A percentile compares a stretch with the other conserved stretches of the same genome.
Evolutionary conservation across 2,888 invertebrate species (phyloP).

Genomic region (Diogma glabrata): DNA sequence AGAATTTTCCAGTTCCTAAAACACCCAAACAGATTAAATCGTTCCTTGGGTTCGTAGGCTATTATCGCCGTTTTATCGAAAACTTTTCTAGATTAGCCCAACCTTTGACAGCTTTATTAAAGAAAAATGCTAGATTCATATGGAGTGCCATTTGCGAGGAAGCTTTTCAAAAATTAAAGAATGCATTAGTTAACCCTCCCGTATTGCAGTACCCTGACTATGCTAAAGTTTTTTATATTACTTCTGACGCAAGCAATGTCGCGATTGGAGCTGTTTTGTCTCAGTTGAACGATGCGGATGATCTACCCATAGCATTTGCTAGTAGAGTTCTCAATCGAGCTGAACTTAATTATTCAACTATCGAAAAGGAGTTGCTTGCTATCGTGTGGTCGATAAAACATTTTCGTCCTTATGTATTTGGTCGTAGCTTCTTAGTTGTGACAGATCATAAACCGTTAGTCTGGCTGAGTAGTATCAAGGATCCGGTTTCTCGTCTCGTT

Average conservation of each 20-base stretch:
- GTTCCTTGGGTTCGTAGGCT: too few relatives aligned
- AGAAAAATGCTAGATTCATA: neutral
- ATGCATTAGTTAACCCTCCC: constrained; percentile 18
- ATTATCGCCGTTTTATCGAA: too few relatives aligned
- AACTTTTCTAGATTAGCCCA: too few relatives aligned
- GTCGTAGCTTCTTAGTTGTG: constrained; percentile 20
- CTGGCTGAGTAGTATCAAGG: constrained; percentile 18
- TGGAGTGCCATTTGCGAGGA: neutral
- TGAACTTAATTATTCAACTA: constrained; percentile 20
- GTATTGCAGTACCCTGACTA: constrained; percentile 28
- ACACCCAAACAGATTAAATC: too few relatives aligned
- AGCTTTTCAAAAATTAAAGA: neutral
- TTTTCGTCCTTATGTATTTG: constrained; percentile 21
- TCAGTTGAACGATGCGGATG: too few relatives aligned
- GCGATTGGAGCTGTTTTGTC: constrained; percentile 21
- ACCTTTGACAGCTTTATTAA: neutral
- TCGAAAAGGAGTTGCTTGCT: constrained; percentile 22
- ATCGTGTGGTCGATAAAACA: constrained; percentile 20
- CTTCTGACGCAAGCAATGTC: constrained; percentile 21
- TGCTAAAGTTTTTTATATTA: constrained; percentile 20
- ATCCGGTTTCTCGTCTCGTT: constrained; percentile 17
- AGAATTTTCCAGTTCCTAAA: too few relatives aligned
- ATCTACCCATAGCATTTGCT: constrained; percentile 21
- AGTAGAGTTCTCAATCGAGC: constrained; percentile 19
- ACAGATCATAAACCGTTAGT: constrained; percentile 22